These are phyloP conservation scores for Bufo gargarizans DNA, from an alignment of 2,113 vertebrate species.

Conservation along the genomic window DNA sequence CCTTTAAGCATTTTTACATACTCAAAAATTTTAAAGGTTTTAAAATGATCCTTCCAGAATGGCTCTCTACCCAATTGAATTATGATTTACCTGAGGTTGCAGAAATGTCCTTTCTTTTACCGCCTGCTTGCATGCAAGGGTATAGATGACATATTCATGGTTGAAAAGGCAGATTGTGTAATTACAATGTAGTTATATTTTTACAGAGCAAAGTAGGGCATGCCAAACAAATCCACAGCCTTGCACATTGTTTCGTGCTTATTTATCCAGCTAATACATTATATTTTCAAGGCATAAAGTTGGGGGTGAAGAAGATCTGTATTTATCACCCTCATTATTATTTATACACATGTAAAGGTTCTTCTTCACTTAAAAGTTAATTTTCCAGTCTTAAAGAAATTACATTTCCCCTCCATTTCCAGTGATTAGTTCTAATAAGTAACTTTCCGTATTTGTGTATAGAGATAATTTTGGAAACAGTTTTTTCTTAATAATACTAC, in stretches of 20 bases:
- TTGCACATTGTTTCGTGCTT: conserved; percentile 27
- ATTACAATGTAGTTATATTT: conserved; percentile 40
- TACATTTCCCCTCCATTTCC: conserved; percentile 55
- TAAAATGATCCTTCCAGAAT: background rate
- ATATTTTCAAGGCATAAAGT: conserved; percentile 33
- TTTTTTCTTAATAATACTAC: conserved; percentile 74
- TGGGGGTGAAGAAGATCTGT: conserved; percentile 40
- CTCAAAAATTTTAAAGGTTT: background rate
- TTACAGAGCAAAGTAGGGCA: conserved; percentile 47
- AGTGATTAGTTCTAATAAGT: conserved; percentile 64
- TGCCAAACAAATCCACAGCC: conserved; percentile 27
- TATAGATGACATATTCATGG: conserved; percentile 35
- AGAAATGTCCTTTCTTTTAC: conserved; percentile 16
- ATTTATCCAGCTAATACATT: conserved; percentile 34
- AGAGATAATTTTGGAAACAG: conserved; percentile 72
- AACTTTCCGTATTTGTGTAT: conserved; percentile 75
- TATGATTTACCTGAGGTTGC: background rate
- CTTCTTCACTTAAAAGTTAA: conserved; percentile 64
- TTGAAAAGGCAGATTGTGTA: conserved; percentile 39
- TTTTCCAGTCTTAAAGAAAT: conserved; percentile 63
- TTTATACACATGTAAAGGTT: conserved; percentile 51
- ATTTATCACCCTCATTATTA: conserved; percentile 51
- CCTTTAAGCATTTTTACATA: too few relatives aligned
- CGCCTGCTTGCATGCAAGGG: conserved; percentile 20
- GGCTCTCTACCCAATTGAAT: background rate